These are phyloP conservation scores for Emydura subglobosa DNA, from an alignment of 2,113 vertebrate species.

Conservation along the genomic window DNA sequence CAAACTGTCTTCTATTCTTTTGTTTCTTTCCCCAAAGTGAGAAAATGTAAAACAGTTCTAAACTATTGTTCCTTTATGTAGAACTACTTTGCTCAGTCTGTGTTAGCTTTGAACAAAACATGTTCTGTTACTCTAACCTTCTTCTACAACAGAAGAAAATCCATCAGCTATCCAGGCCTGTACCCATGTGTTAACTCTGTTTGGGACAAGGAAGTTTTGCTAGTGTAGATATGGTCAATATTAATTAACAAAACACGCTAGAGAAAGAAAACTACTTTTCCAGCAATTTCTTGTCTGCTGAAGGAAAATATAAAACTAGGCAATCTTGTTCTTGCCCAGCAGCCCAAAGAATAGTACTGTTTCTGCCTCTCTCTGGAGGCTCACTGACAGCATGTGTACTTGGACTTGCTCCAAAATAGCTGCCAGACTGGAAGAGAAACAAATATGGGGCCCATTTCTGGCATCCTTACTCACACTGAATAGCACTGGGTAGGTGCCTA, in stretches of 20 bases:
- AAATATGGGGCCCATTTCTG: background rate
- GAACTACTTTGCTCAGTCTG: background rate
- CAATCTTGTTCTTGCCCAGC: background rate
- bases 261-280: background rate
- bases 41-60: background rate
- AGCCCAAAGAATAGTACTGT: background rate
- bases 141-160: constrained; percentile 2
- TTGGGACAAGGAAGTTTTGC: constrained; percentile 11
- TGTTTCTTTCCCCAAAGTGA: background rate
- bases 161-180: background rate
- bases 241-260: background rate
- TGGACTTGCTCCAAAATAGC: background rate
- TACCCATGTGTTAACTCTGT: background rate
- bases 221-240: background rate
- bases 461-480: rapidly evolving
- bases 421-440: background rate
- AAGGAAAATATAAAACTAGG: background rate
- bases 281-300: background rate
- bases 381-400: background rate
- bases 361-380: background rate
- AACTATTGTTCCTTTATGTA: background rate
- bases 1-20: background rate
- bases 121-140: background rate
- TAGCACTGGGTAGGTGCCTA: background rate
- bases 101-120: background rate